Evolutionary conservation across 2,888 invertebrate genomes (phyloP).

Genomic region (Microctonus brassicae): DNA sequence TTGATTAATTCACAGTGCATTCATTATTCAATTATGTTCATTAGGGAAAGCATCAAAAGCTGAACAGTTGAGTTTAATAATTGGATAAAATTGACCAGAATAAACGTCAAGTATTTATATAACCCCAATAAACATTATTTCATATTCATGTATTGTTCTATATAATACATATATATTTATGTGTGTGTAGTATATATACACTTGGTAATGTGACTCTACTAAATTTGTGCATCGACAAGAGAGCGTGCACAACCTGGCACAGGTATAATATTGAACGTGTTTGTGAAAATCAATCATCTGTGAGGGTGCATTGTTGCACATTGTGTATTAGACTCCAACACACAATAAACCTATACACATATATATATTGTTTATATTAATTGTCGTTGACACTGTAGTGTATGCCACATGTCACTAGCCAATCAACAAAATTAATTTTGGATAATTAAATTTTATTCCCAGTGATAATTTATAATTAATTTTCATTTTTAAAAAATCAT

Average conservation of each 20-base stretch:
- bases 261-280: constrained; percentile 11
- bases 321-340: background rate
- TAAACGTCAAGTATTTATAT: background rate
- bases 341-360: background rate
- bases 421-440: no score
- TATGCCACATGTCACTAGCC: background rate
- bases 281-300: background rate
- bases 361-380: background rate
- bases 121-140: background rate
- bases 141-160: background rate
- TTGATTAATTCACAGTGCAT: no score
- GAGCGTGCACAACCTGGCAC: constrained; percentile 25
- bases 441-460: background rate
- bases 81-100: background rate
- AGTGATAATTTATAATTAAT: background rate
- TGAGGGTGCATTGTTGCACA: background rate
- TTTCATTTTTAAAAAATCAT: no score
- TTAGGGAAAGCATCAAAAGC: background rate
- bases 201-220: background rate
- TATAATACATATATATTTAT: background rate
- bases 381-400: background rate
- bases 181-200: background rate
- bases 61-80: background rate
- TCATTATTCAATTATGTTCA: no score
- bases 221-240: background rate